Base-by-base conservation (phyloP, 2,113 vertebrate genomes). In the Carassius carassius region DNA sequence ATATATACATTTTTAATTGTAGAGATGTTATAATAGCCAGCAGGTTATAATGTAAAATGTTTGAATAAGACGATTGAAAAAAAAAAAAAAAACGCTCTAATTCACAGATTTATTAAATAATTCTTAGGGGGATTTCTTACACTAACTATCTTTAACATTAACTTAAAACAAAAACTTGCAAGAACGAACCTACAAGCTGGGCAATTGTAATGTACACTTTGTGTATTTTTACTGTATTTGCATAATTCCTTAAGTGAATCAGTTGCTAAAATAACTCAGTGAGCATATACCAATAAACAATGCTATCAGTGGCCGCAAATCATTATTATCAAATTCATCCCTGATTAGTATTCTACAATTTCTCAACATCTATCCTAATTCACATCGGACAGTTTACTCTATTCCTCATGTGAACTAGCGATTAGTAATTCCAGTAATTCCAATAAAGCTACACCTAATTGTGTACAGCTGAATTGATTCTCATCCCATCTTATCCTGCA, bases 381-480 rank as follows among this genome's bases (percentile, higher is more conserved):
- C 35, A 41, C 35, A 70, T 2, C 9, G 9, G 67, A 72, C 10
- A 9, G 4, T 41, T 72, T 41, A 72, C 1, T 19, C 35, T 37
- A 37, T 70, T 41, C 17, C 67, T 10, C 9, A 41, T 41, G 54
- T 37, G 17, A 32, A 35, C 16, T 35, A 54, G 49, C 11, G 35
- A 78, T 78, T 60, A n/a, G 62, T 2, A 29, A 29, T 29, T 29
- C 37, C 13, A 1, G 21, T 44, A 14, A 62, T 62, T 44, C 21
- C 76, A 78, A 44, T 78, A 5, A 62, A 56, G 2, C 29, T 21
- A 17, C 29, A 62, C 35, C 76, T 78, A 78, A 78, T 62, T 62
- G 56, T 23, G 32, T 5, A 78, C 56, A 78, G 41, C 41, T 41
- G n/a, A 78, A 78, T 41, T 16, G 35, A 78, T 62, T 79, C 58